Evolutionary conservation across 2,797 vertebrate genomes (phyloP), one percentile per base, ranked within the genome.

Genomic region (Cebuella pygmaea): DNA sequence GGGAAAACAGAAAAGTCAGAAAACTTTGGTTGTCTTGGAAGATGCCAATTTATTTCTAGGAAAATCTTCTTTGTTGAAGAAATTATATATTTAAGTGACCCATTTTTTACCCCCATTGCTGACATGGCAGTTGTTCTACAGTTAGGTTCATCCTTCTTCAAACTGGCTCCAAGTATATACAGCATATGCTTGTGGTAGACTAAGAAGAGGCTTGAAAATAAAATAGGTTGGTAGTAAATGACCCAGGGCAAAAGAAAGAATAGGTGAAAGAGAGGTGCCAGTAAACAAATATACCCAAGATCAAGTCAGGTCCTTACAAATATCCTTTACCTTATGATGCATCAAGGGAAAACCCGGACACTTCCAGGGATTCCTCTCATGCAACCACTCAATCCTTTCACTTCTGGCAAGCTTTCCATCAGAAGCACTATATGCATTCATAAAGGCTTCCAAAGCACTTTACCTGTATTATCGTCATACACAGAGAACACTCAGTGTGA

Each of bases 1-100:
- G 7, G 39, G 24, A 74, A 96, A 94, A 85, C 13, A 94, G 75
- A 84, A 83, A 20, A 96, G 20, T 90, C 17, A 57, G 46, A 92
- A 83, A 95, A 87, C 24, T 57, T 46, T 39, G 33, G 24, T 79
- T 86, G 76, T 94, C 87, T 59, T 91, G 39, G 46, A 93, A 96
- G 57, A 74, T 27, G 82, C 33, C 24, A n/a, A 85, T 59, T 85
- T 92, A 96, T 80, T 92, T 82, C 81, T 22, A 44, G 80, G 50
- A 90, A 90, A 86, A 6, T 67, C 55, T 83, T 93, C 50, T 72
- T 83, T 88, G 44, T 70, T 90, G 75, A 33, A 79, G 48, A 96
- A 97, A 88, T 74, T 75, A 90, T 76, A 90, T 83, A 90, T 85
- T 93, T 72, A 96, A 93, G 15, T 80, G 27, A 26, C 44, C 70